Conservation (phyloP, 2,797 vertebrate genomes). For the Myotis myotis region DNA sequence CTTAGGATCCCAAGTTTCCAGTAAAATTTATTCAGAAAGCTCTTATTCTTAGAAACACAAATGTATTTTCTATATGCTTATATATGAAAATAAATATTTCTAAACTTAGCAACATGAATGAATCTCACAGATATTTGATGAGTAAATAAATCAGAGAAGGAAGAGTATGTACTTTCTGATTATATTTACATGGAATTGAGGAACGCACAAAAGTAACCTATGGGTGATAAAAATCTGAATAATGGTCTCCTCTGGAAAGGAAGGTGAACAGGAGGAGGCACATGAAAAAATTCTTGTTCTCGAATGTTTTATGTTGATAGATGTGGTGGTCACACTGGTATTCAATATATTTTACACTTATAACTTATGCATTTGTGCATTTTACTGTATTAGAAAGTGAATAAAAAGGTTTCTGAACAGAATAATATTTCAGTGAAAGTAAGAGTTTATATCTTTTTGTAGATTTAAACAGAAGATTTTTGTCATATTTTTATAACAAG, state of each 20-base stretch:
- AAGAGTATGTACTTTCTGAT: neutral
- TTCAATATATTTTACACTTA: neutral
- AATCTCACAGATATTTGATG: neutral
- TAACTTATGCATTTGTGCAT: neutral
- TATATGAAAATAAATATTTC: neutral
- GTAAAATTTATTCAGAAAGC: constrained; percentile 41
- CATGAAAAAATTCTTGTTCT: neutral
- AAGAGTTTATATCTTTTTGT: neutral
- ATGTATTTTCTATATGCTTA: neutral
- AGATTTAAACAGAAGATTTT: neutral
- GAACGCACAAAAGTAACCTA: neutral
- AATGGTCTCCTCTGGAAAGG: neutral
- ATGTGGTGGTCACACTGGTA: neutral
- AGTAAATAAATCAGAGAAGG: neutral
- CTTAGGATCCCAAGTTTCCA: neutral
- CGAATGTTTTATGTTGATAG: neutral
- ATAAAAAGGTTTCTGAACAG: neutral
- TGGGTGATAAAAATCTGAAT: neutral
- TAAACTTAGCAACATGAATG: neutral
- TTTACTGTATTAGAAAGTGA: neutral
- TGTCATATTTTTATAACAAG: neutral
- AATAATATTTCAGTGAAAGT: neutral
- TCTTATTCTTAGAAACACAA: neutral
- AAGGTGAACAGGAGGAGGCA: neutral
- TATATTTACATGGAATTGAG: constrained; percentile 13